Percentiles rank a stretch among this genome's conserved stretches.
phyloP scores from a whole-genome alignment of 2,888 invertebrate genomes.

The Parascotia fuliginaria region DNA sequence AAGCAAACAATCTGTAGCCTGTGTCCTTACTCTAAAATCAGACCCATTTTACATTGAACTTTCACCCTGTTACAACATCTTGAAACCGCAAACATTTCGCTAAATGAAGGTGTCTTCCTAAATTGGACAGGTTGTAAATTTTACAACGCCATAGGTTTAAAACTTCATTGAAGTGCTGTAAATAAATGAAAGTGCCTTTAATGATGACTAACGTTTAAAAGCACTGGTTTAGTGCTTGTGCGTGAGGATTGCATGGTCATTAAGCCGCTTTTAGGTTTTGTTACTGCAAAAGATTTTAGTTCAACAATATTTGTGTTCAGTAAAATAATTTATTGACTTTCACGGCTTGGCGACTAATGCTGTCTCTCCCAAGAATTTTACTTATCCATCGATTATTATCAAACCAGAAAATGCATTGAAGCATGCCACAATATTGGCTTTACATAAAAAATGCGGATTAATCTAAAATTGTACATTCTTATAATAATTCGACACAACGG shows the following conservation, averaged over 20 bases:
- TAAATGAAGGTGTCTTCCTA: conserved; percentile 36
- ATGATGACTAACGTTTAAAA: conserved; percentile 43
- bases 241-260: conserved; percentile 36
- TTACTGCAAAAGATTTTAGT: not conserved
- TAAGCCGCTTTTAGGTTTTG: conserved; percentile 15
- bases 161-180: conserved; percentile 73
- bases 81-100: conserved; percentile 12
- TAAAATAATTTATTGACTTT: no score
- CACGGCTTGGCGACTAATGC: no score
- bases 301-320: no score
- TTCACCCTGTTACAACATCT: conserved; percentile 11
- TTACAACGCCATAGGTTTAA: conserved; percentile 66
- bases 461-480: no score
- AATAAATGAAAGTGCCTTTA: conserved; percentile 61
- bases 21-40: conserved; percentile 64
- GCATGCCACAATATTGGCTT: no score
- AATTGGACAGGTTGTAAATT: conserved; percentile 58
- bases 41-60: conserved; percentile 52
- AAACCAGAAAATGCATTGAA: no score
- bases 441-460: no score
- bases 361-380: no score
- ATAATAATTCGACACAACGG: no score
- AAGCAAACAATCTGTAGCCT: conserved; percentile 73
- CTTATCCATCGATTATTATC: no score
- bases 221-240: conserved; percentile 39